Conservation (phyloP, 1,140 invertebrate species). For the Atta colombica region DNA sequence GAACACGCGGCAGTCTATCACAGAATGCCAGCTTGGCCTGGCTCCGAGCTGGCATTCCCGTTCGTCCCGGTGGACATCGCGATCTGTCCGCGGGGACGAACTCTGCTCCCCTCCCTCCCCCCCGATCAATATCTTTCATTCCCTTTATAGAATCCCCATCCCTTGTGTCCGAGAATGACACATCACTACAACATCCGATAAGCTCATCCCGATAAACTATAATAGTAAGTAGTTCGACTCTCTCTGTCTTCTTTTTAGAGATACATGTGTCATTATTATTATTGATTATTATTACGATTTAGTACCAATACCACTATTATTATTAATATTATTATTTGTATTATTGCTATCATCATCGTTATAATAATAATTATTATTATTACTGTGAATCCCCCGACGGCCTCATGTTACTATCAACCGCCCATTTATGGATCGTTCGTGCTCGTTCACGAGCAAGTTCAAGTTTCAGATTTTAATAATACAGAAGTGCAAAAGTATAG, state of each 20-base stretch:
- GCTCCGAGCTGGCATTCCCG: constrained; percentile 65
- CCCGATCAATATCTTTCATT: constrained; percentile 71
- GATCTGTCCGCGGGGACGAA: constrained; percentile 67
- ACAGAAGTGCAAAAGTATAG: not conserved
- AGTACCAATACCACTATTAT: constrained; percentile 83
- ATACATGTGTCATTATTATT: constrained; percentile 81
- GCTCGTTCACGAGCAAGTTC: not conserved
- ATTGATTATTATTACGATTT: constrained; percentile 80
- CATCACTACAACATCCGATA: constrained; percentile 70
- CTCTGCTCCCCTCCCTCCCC: constrained; percentile 25
- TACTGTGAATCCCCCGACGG: constrained; percentile 74
- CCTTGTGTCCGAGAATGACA: constrained; percentile 55
- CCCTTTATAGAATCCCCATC: constrained; percentile 14
- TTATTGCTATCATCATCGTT: constrained; percentile 85
- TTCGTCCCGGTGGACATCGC: constrained; percentile 80
- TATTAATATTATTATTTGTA: constrained; percentile 85
- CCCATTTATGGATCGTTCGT: not conserved
- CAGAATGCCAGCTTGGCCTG: constrained; percentile 63
- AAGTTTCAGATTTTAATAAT: not conserved
- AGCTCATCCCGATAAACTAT: constrained; percentile 75
- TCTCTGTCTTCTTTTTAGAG: constrained; percentile 74
- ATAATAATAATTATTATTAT: constrained; percentile 86
- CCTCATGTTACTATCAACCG: constrained; percentile 31
- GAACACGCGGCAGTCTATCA: constrained; percentile 55
- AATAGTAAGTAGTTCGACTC: constrained; percentile 72